These are phyloP conservation scores for Timema podura DNA, from an alignment of 2,888 invertebrate species.

Conservation along the genomic window DNA sequence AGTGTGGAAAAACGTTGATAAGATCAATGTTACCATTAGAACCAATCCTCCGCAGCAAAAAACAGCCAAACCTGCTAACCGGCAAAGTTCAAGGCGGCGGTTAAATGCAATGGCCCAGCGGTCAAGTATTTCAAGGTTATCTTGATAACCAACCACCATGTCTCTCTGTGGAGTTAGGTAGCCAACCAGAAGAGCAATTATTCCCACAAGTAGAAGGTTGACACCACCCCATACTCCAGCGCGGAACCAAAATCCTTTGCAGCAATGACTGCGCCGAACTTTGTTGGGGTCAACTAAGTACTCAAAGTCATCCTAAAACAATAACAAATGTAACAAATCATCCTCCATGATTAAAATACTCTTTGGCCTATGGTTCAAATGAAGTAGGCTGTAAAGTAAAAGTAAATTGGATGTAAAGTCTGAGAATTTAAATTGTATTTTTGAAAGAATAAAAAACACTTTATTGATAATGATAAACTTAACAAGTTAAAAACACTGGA, in stretches of 20 bases:
- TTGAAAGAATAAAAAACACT: no score
- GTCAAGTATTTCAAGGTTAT: constrained; percentile 43
- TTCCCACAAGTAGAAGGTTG: constrained; percentile 46
- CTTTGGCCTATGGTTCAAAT: no score
- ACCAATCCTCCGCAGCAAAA: constrained; percentile 49
- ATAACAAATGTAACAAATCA: not conserved
- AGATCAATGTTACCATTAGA: constrained; percentile 45
- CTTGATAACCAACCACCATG: constrained; percentile 41
- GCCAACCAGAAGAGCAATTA: constrained; percentile 47
- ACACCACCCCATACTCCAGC: constrained; percentile 47
- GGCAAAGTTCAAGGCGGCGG: constrained; percentile 46
- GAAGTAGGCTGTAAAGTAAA: no score
- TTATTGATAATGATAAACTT: no score
- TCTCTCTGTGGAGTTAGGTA: constrained; percentile 46
- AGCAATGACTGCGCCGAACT: constrained; percentile 21
- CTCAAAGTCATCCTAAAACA: constrained; percentile 38
- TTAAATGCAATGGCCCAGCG: constrained; percentile 45
- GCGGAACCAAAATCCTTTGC: constrained; percentile 44
- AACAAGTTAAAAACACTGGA: no score
- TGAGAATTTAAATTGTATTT: not conserved
- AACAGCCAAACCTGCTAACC: constrained; percentile 46
- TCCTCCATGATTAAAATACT: no score
- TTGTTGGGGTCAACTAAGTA: constrained; percentile 43
- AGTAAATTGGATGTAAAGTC: not conserved
- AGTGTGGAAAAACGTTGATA: constrained; percentile 43